A percentile compares a stretch with the other conserved stretches of the same genome.
phyloP scores from a whole-genome alignment of 2,797 vertebrate species.

The Sebastes hubbsi region DNA sequence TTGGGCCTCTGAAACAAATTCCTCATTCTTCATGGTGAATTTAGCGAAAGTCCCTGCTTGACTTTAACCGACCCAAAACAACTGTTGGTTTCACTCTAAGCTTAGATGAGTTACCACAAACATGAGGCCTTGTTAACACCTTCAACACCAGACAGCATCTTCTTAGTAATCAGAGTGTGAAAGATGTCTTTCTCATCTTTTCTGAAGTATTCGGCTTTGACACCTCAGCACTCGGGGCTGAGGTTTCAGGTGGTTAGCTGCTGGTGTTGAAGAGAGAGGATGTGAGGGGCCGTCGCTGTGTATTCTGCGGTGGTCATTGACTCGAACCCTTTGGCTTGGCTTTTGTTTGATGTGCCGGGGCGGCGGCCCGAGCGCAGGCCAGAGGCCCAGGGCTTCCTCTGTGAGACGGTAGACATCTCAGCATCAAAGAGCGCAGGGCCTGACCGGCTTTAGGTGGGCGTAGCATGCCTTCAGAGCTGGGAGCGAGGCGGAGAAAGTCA shows the following conservation, averaged over 20 bases:
- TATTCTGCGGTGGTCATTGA: conserved; percentile 54
- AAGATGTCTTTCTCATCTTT: not conserved
- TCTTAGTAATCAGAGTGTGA: conserved; percentile 17
- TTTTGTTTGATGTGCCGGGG: conserved; percentile 51
- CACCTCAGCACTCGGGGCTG: not conserved
- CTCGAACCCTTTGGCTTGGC: conserved; percentile 12
- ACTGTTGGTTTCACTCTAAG: conserved; percentile 25
- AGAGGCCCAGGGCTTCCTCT: conserved; percentile 35
- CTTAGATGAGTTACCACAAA: conserved; percentile 35
- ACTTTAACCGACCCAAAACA: conserved; percentile 8
- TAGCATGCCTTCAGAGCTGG: conserved; percentile 23
- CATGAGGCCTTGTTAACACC: conserved; percentile 4
- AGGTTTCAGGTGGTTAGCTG: conserved; percentile 51
- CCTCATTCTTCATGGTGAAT: conserved; percentile 63
- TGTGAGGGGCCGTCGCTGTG: conserved; percentile 12
- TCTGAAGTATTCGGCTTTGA: conserved; percentile 10
- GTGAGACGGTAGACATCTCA: conserved; percentile 26
- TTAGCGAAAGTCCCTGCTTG: conserved; percentile 7
- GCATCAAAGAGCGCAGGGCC: conserved; percentile 55
- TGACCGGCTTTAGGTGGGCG: conserved; percentile 32
- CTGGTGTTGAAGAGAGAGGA: conserved; percentile 10
- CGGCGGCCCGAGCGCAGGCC: conserved; percentile 6
- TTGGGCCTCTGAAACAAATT: conserved; percentile 65
- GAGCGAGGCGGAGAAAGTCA: conserved; percentile 30
- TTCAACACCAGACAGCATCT: not conserved